Conservation (phyloP, 2,797 vertebrate species). For the Choloepus didactylus region DNA sequence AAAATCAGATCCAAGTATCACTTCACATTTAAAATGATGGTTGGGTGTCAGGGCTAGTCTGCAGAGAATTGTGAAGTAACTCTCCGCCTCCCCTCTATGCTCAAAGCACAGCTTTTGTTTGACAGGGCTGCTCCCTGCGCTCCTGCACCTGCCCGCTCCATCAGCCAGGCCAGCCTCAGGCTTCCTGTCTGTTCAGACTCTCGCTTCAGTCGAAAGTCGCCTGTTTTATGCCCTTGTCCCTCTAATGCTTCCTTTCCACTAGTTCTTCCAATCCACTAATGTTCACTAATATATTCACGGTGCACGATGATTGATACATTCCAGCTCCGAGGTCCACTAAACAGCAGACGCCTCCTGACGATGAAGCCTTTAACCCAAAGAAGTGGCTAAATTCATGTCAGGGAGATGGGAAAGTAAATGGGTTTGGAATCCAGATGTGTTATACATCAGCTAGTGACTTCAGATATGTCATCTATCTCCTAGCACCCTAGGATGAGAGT, state of each 20-base stretch:
- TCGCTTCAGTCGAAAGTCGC: neutral
- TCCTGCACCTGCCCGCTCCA: neutral
- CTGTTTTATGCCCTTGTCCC: neutral
- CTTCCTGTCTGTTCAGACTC: neutral
- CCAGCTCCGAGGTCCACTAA: constrained; percentile 11
- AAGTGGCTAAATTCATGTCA: neutral
- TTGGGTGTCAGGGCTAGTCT: constrained; percentile 19
- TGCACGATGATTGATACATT: constrained; percentile 2
- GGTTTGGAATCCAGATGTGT: neutral
- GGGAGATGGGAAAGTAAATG: neutral
- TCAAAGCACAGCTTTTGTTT: neutral
- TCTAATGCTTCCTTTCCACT: constrained; percentile 15
- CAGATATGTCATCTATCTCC: neutral
- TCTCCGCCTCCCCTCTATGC: neutral
- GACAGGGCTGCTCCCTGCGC: rapidly evolving
- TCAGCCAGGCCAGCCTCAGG: neutral
- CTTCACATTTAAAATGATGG: constrained; percentile 68
- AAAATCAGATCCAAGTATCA: constrained; percentile 69
- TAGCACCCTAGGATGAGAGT: neutral
- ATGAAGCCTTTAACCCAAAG: constrained; percentile 33
- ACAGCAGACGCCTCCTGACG: neutral
- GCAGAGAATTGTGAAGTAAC: neutral
- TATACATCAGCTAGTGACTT: neutral
- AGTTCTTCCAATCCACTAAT: neutral
- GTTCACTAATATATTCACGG: neutral